Evolutionary conservation across 2,113 vertebrate species (phyloP), one percentile per base, ranked within the genome.

Genomic region (Melanerpes aurifrons): DNA sequence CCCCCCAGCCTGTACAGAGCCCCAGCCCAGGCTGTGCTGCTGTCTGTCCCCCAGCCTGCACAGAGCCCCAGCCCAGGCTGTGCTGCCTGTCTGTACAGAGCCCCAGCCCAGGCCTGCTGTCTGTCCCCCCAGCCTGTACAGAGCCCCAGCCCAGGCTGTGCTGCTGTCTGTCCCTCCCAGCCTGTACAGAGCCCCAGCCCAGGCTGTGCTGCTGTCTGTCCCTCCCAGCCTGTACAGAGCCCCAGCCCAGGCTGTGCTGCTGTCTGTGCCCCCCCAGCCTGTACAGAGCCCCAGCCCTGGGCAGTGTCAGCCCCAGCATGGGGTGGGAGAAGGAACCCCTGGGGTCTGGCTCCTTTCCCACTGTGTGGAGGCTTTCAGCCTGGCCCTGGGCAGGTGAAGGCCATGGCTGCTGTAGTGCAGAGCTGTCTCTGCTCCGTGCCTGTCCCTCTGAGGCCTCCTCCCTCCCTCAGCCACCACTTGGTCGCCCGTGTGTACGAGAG

Each of bases 401-500:
- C 21, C 6, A 1, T 0, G 1, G 35, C 50, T 0, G 0, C 69
- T 47, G 35, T 28, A 4, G 32, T 16, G 59, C 50, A 40, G 74
- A 40, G 61, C 19, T 12, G 24, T 35, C 69, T 18, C 14, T 53
- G 21, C 35, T 22, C 50, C 37, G 2, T 5, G 13, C 7, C 15
- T 28, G 15, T 31, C 4, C 67, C 63, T 85, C 21, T 64, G 19
- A 54, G 32, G 28, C 16, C 32, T 81, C 71, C 66, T 74, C 12
- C 20, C 63, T 90, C 63, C 79, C 71, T n/a, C 94, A 99, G 99
- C 96, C 98, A 99, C 96, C 99, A 99, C 98, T 97, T 99, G 71
- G 99, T 99, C 10, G 99, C 99, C 15, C 98, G 99, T 24, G 99
- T 99, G 85, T 99, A 99, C 1, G 99, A 99, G 96, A 99, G 99